These are phyloP conservation scores for Tenodera sinensis DNA, from an alignment of 2,888 invertebrate genomes.

Conservation along the genomic window DNA sequence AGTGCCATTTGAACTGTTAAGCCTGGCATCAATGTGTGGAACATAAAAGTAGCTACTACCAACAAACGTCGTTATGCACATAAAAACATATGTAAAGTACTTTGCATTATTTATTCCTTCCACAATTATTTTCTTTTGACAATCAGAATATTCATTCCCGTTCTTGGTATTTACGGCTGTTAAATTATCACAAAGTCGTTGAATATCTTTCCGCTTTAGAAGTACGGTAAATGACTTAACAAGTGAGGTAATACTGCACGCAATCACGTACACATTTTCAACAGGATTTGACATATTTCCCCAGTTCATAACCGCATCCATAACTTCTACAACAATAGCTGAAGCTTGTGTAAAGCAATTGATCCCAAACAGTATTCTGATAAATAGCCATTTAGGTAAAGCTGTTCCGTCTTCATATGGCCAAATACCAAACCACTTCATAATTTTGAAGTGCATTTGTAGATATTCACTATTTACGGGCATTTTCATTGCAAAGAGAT, in stretches of 20 bases:
- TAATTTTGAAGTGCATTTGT: neutral
- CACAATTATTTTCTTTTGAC: neutral
- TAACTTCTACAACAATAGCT: neutral
- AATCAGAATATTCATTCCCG: neutral
- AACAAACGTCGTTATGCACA: neutral
- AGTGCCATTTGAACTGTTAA: neutral
- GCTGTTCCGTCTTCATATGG: neutral
- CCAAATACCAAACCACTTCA: neutral
- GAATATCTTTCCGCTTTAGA: neutral
- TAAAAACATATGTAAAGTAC: neutral
- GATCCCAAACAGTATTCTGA: neutral
- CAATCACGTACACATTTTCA: neutral
- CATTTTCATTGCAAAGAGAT: too few species aligned
- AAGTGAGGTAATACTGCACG: neutral
- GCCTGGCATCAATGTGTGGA: neutral
- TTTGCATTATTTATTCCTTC: neutral
- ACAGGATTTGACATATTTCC: neutral
- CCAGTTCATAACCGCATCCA: neutral
- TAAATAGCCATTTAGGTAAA: neutral
- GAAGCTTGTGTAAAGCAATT: neutral
- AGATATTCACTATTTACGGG: neutral
- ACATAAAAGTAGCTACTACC: neutral
- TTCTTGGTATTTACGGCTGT: neutral
- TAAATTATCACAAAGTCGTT: neutral
- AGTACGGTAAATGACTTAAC: neutral